These are phyloP conservation scores for Nymphalis c-album DNA, from an alignment of 2,888 invertebrate genomes.

Conservation along the genomic window DNA sequence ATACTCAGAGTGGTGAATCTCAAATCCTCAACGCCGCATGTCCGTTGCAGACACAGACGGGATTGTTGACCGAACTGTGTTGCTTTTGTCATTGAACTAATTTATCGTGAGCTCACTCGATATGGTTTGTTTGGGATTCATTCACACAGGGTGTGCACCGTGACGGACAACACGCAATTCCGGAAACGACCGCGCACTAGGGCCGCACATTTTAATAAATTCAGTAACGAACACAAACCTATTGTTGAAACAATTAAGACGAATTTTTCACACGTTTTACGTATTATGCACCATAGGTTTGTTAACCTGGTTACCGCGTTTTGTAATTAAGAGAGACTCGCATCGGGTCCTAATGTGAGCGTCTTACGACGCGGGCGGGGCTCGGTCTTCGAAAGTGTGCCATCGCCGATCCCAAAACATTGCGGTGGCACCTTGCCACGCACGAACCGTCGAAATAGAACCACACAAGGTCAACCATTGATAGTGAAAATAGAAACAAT, in stretches of 20 bases:
- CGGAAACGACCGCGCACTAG: conserved; percentile 55
- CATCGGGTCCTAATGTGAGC: conserved; percentile 36
- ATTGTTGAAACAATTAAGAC: conserved; percentile 32
- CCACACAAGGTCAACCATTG: conserved; percentile 72
- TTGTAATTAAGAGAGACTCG: conserved; percentile 64
- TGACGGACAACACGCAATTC: conserved; percentile 61
- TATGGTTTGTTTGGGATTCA: conserved; percentile 69
- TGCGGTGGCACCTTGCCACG: conserved; percentile 72
- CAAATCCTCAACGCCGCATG: conserved; percentile 56
- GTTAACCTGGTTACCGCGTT: conserved; percentile 78
- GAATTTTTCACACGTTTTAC: conserved; percentile 69
- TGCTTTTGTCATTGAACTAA: conserved; percentile 63
- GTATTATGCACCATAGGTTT: conserved; percentile 66
- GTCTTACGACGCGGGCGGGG: conserved; percentile 31
- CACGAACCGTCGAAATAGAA: conserved; percentile 60
- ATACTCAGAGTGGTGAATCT: conserved; percentile 41
- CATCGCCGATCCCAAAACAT: conserved; percentile 60
- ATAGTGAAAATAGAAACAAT: conserved; percentile 61
- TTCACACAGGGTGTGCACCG: conserved; percentile 72
- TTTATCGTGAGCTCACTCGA: conserved; percentile 56
- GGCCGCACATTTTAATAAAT: conserved; percentile 30
- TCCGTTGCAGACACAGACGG: conserved; percentile 32
- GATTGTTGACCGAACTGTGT: conserved; percentile 65
- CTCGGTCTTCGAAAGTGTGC: conserved; percentile 60
- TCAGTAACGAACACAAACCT: conserved; percentile 27